phyloP scores from a whole-genome alignment of 2,797 vertebrate species.

The Lemur catta region DNA sequence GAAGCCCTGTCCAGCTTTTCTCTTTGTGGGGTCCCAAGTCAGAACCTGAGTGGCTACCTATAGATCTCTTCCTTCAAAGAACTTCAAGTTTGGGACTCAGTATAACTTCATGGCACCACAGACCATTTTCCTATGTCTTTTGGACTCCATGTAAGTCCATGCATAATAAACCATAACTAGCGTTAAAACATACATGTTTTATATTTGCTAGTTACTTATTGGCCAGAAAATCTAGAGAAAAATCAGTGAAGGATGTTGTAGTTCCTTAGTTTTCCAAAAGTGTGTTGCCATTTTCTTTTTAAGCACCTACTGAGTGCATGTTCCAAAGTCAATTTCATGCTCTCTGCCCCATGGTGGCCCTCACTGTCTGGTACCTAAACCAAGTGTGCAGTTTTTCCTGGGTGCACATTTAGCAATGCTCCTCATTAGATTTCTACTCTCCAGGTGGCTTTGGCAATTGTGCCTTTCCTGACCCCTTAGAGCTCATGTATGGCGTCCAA shows the following conservation, averaged over 20 bases:
- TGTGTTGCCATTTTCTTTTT: background rate
- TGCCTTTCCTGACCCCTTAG: background rate
- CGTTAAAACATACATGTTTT: background rate
- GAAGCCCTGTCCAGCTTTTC: background rate
- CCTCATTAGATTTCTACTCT: background rate
- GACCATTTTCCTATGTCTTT: background rate
- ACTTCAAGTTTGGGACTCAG: background rate
- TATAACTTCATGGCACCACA: background rate
- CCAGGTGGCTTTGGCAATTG: background rate
- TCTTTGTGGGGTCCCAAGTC: background rate
- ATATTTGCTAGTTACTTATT: background rate
- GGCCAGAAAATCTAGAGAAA: background rate
- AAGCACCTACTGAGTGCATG: background rate
- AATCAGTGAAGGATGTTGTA: background rate
- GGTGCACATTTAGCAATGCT: background rate
- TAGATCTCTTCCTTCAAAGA: background rate
- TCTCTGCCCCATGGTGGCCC: background rate
- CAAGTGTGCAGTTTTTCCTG: rapidly evolving
- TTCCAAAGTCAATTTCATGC: background rate
- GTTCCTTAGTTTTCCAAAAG: background rate
- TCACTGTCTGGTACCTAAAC: background rate
- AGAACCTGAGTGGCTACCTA: background rate
- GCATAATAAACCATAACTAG: background rate
- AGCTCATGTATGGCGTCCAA: rapidly evolving
- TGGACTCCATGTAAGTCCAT: background rate